phyloP scores from a whole-genome alignment of 2,113 vertebrate species.

The Chaetops frenatus region DNA sequence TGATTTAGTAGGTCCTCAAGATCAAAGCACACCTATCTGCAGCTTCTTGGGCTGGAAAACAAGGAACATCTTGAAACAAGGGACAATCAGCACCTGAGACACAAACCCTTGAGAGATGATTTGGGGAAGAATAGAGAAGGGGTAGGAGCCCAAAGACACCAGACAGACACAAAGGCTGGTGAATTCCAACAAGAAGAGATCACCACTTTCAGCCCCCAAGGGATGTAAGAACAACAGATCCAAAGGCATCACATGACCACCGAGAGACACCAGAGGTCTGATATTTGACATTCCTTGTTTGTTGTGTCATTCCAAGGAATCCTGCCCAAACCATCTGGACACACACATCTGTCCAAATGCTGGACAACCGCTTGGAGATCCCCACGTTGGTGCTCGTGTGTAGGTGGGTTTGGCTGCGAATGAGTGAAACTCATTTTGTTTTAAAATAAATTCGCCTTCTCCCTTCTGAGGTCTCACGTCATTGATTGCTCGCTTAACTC shows the following conservation, averaged over 20 bases:
- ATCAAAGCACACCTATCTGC: neutral
- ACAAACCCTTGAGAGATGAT: neutral
- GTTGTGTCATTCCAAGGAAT: neutral
- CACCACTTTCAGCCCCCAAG: neutral
- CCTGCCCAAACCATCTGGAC: neutral
- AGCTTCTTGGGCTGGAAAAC: neutral
- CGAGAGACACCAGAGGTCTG: neutral
- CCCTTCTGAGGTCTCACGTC: neutral
- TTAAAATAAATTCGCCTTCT: neutral
- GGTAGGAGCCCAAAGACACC: neutral
- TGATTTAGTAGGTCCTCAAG: neutral
- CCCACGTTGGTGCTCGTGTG: rapidly evolving
- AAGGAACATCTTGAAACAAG: neutral
- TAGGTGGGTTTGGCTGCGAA: neutral
- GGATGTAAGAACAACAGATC: neutral
- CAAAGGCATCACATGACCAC: neutral
- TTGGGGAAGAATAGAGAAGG: neutral
- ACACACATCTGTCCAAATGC: neutral
- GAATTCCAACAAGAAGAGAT: neutral
- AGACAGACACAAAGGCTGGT: neutral
- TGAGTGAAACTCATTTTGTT: neutral
- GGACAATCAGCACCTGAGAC: neutral
- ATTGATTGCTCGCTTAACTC: neutral
- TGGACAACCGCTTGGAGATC: neutral
- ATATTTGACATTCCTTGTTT: neutral